A percentile compares a stretch with the other conserved stretches of the same genome.
phyloP scores from a whole-genome alignment of 2,797 vertebrate species.

The Spinus pinus region DNA sequence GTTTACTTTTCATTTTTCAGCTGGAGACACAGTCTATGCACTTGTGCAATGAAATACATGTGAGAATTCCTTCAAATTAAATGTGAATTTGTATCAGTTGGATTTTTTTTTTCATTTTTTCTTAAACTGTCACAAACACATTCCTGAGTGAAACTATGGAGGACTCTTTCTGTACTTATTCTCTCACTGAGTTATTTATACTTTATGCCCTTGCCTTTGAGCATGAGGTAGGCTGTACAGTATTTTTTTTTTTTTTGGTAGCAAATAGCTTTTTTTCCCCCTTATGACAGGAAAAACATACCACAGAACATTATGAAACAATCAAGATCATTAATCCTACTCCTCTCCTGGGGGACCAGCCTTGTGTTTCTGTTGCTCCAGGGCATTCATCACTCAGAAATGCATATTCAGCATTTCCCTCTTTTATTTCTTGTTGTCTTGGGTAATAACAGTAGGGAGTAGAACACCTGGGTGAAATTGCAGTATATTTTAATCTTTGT shows the following conservation, averaged over 20 bases:
- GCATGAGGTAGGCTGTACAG: not conserved
- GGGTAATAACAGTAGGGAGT: not conserved
- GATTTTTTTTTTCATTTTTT: not conserved
- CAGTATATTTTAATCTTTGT: not conserved
- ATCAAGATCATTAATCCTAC: constrained; percentile 33
- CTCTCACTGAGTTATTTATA: not conserved
- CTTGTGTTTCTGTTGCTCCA: constrained; percentile 28
- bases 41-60: not conserved
- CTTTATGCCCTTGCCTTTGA: not conserved
- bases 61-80: not conserved
- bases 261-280: not conserved
- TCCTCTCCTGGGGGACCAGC: constrained; percentile 6
- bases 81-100: not conserved
- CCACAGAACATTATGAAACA: constrained; percentile 25
- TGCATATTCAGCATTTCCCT: not conserved
- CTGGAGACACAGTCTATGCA: not conserved
- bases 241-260: not conserved
- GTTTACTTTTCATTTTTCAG: not conserved
- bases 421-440: not conserved
- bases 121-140: not conserved
- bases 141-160: not conserved
- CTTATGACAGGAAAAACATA: not conserved
- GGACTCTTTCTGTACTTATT: not conserved
- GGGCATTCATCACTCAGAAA: constrained; percentile 28
- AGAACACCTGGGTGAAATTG: not conserved